Evolutionary conservation across 2,113 vertebrate species (phyloP).

Genomic region (Taurulus bubalis): DNA sequence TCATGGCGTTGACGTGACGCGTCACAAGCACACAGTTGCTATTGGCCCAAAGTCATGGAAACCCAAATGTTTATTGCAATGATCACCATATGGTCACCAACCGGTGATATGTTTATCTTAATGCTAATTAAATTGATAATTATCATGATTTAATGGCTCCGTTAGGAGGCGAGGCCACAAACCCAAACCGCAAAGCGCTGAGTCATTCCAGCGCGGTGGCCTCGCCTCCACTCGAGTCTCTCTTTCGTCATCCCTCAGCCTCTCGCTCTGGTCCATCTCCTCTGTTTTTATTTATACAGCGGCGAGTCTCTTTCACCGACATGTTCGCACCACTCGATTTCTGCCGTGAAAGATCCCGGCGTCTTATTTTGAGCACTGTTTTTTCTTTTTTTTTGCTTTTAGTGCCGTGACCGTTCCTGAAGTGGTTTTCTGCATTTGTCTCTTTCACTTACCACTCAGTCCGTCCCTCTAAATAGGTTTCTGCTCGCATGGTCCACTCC

Average conservation of each 20-base stretch:
- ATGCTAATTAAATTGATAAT: not conserved
- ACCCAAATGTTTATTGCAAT: too few relatives aligned
- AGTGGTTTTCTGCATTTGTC: conserved; percentile 41
- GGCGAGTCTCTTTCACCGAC: not conserved
- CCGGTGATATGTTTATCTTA: not conserved
- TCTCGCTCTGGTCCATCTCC: not conserved
- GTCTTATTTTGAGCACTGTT: conserved; percentile 29
- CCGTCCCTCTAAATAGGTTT: conserved; percentile 51
- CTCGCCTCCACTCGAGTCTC: not conserved
- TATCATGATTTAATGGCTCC: not conserved
- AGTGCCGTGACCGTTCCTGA: conserved; percentile 34
- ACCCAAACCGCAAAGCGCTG: conserved; percentile 5
- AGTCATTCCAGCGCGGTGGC: not conserved
- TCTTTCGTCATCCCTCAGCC: not conserved
- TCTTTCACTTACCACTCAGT: conserved; percentile 6
- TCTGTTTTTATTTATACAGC: not conserved
- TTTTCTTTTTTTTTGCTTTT: conserved; percentile 10
- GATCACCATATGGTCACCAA: not conserved
- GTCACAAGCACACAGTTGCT: too few relatives aligned
- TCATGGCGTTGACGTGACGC: too few relatives aligned
- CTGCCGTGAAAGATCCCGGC: not conserved
- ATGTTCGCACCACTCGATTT: not conserved
- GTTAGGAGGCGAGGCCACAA: not conserved
- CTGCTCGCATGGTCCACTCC: not conserved
- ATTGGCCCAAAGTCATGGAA: too few relatives aligned